Base-by-base conservation (phyloP, 2,797 vertebrate genomes). In the Paedocypris micromegethes region DNA sequence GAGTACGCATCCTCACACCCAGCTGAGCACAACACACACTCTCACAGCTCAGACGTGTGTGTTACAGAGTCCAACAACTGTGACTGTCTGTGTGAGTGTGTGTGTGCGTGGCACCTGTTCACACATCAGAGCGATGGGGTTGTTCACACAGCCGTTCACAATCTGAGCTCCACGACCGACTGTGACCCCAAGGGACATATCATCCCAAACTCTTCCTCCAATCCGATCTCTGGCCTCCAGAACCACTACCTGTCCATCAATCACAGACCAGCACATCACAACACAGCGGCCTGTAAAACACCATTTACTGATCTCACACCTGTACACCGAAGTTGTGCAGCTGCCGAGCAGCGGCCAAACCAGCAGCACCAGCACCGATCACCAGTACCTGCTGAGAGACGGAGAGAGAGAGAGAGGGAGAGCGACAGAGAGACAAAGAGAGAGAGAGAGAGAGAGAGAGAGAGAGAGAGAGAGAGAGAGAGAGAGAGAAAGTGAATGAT, bases 131-230 rank as follows among this genome's bases (percentile, higher is more conserved):
- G 92, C 91, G 38, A 98, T 82, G 44, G 96, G 96, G 84, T 98
- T 99, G 88, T 99, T 99, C 47, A 98, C 83, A 66, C 96, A 98
- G 81, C 96, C 96, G 3, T 98, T 99, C 72, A 98, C 92, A 0
- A 98, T 98, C 70, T 99, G 96, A 44, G 96, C 93, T 9, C 96
- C 96, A 75, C 89, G 89, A 54, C 95, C 96, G 4, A 97, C 91
- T 0, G 88, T 91, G 74, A 94, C 76, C 0, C 94, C 93, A 64
- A 98, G 89, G 0, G 91, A 92, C 3, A 84, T 80, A 39, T 99
- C 94, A 0, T 99, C 96, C 93, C 93, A 98, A 8, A 98, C 95
- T 51, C 96, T 87, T 6, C 96, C 96, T 73, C 96, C 95, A 4
- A 95, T 95, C 78, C 96, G 85, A 49, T 96, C 94, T 78, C 94